phyloP scores from a whole-genome alignment of 2,888 invertebrate genomes.

The Ernsta delagoae region DNA sequence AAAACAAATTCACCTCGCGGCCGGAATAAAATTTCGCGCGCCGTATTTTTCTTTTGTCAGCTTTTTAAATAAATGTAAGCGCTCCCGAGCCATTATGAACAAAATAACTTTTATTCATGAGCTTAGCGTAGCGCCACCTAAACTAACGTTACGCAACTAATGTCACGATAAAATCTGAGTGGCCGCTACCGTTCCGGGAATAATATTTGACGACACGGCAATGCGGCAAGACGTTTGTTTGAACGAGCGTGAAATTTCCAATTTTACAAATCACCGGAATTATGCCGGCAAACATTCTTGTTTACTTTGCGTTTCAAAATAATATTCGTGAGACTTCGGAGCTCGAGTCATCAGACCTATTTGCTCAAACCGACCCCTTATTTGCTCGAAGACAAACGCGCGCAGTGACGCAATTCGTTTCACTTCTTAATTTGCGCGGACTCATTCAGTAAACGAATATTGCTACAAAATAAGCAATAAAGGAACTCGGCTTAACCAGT shows the following conservation, averaged over 20 bases:
- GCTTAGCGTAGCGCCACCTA: conserved; percentile 13
- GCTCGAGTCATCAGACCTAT: conserved; percentile 38
- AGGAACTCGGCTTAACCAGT: conserved; percentile 69
- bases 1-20: conserved; percentile 33
- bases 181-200: conserved; percentile 2
- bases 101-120: conserved; percentile 33
- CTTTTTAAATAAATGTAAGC: conserved; percentile 37
- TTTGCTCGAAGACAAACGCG: conserved; percentile 45
- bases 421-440: conserved; percentile 71
- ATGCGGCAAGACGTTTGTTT: conserved; percentile 31
- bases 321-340: conserved; percentile 12
- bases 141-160: conserved; percentile 24
- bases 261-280: conserved; percentile 33
- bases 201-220: conserved; percentile 25
- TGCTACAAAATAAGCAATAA: conserved; percentile 75
- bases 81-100: conserved; percentile 31
- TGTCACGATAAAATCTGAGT: conserved; percentile 17
- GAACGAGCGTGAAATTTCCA: conserved; percentile 21
- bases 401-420: conserved; percentile 63
- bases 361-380: conserved; percentile 43
- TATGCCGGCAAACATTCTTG: conserved; percentile 13
- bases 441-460: conserved; percentile 68
- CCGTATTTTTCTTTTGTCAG: conserved; percentile 36
- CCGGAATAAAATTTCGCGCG: conserved; percentile 31
- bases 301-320: conserved; percentile 18